Conservation (phyloP, 2,113 vertebrate genomes). For the Poeciliopsis retropinna region DNA sequence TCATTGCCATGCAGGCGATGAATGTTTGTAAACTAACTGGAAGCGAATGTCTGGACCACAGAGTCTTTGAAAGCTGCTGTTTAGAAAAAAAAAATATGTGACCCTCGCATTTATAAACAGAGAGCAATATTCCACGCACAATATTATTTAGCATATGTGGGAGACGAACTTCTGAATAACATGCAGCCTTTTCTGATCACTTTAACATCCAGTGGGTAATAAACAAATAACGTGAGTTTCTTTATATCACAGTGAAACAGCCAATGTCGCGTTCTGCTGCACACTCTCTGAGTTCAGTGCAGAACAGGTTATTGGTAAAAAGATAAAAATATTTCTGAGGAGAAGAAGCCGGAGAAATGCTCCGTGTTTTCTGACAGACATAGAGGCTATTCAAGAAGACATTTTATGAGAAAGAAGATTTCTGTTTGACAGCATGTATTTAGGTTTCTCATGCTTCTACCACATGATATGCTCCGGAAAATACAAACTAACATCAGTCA, state of each 20-base stretch:
- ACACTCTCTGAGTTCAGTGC: not conserved
- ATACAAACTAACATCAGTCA: not conserved
- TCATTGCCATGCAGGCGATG: not conserved
- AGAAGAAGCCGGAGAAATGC: not conserved
- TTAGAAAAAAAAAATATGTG: not conserved
- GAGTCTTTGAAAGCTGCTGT: not conserved
- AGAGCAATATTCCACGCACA: not conserved
- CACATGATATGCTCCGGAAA: not conserved
- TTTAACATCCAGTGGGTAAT: not conserved
- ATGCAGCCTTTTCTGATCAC: not conserved
- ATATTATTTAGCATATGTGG: not conserved
- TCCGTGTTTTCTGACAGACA: not conserved
- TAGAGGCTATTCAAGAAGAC: not conserved
- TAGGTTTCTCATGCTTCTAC: not conserved
- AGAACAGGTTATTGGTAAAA: not conserved
- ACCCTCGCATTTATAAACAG: not conserved
- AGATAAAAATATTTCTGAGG: not conserved
- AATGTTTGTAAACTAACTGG: not conserved
- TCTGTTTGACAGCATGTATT: not conserved
- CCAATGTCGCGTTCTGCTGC: no score
- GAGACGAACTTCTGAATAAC: not conserved
- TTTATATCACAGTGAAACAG: no score
- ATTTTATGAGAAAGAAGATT: not conserved
- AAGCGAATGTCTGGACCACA: not conserved
- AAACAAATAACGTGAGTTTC: not conserved